Percentiles rank a stretch among this genome's conserved stretches.
These are phyloP conservation scores for Anomalospiza imberbis DNA, from an alignment of 2,797 vertebrate species.

Conservation along the genomic window DNA sequence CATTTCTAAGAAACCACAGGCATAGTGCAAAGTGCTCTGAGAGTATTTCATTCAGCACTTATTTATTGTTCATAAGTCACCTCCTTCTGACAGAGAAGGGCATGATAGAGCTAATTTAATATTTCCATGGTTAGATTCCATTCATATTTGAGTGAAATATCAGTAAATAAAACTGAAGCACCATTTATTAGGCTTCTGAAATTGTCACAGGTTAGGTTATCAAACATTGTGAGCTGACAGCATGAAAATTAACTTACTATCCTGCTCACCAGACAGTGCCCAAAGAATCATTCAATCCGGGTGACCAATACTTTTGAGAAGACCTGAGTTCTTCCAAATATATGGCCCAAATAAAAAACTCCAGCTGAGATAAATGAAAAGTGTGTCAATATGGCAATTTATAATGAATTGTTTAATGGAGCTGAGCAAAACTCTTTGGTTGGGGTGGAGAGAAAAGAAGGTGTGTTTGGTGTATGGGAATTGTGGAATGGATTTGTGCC, in stretches of 20 bases:
- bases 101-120: conserved; percentile 66
- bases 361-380: neutral
- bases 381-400: neutral
- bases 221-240: conserved; percentile 9
- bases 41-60: conserved; percentile 41
- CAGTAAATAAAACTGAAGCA: conserved; percentile 68
- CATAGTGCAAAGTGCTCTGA: conserved; percentile 13
- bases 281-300: conserved; percentile 6
- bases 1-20: conserved; percentile 56
- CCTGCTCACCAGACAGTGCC: conserved; percentile 12
- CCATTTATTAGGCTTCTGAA: conserved; percentile 65
- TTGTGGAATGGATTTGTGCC: neutral
- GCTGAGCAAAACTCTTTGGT: neutral
- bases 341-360: neutral
- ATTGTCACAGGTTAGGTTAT: conserved; percentile 70
- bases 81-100: conserved; percentile 67
- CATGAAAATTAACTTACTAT: conserved; percentile 60
- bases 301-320: neutral
- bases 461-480: neutral
- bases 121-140: conserved; percentile 50
- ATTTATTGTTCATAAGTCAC: conserved; percentile 63
- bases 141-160: conserved; percentile 68
- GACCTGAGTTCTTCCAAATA: neutral
- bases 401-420: neutral
- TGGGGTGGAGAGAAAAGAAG: neutral